Evolutionary conservation across 2,797 vertebrate species (phyloP), one percentile per base, ranked within the genome.

Genomic region (Tragelaphus eurycerus): DNA sequence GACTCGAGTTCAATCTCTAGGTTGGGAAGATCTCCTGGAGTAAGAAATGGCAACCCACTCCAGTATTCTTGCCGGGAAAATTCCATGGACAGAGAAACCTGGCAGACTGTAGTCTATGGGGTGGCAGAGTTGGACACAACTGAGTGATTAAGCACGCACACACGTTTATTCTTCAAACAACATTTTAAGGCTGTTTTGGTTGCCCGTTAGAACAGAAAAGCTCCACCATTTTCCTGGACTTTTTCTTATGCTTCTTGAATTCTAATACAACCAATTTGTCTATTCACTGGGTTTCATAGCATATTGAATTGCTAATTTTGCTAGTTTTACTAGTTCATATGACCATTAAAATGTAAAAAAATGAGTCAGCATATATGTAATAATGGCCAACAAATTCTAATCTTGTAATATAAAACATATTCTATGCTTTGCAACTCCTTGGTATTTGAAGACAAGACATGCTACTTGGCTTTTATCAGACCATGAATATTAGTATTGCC

Each of bases 1-100:
- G 34, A 71, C 0, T 3, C 0, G 17, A 71, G 5, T 74, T 43
- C 5, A 1, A 1, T 4, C 34, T 43, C 21, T 43, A 43, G 34
- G 21, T 25, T 43, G 21, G 67, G 34, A 25, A 74, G 71, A 43
- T 74, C 19, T 38, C 71, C 38, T 74, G 3, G 38, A 43, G 71
- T 43, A 43, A 43, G 21, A 74, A 43, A 74, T 25, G 23, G 71
- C 21, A 74, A 74, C 38, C 71, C 6, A 74, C 21, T 74, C 12
- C 38, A 74, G 21, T 74, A 74, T 74, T 74, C 71, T 74, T 14
- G 38, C 38, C 0, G 0, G 38, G 23, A 43, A 74, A 74, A 14
- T 43, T 25, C 21, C 34, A 74, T 12, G 5, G 67, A 23, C 9
- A 12, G 34, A 71, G 12, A 11, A 74, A 43, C 38, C 71, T 8